Percentiles rank a stretch among this genome's conserved stretches.
Evolutionary conservation across 2,797 vertebrate genomes (phyloP).

Genomic region (Danionella dracula): DNA sequence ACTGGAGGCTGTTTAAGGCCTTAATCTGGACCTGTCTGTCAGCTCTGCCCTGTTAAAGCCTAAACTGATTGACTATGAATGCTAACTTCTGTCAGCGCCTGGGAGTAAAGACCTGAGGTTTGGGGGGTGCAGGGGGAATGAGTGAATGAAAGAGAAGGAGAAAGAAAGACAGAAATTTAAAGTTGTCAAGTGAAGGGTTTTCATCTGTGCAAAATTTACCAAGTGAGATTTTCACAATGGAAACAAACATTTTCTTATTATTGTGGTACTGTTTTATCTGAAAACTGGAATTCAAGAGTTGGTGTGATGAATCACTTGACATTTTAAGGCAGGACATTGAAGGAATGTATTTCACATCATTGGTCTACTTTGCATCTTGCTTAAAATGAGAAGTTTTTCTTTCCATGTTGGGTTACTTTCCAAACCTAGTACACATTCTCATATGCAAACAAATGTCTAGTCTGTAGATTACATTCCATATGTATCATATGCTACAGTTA

Average conservation of each 20-base stretch:
- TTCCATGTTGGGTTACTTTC: background rate
- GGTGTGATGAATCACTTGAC: constrained; percentile 16
- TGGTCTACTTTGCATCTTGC: constrained; percentile 9
- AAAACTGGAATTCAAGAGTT: constrained; percentile 27
- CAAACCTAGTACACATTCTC: constrained; percentile 12
- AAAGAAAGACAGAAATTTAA: constrained; percentile 11
- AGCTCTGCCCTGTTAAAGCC: constrained; percentile 73
- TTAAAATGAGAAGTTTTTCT: constrained; percentile 21
- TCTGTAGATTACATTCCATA: constrained; percentile 4
- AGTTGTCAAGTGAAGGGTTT: constrained; percentile 17
- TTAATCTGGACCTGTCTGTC: constrained; percentile 77
- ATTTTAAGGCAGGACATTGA: constrained; percentile 36
- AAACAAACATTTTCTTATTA: background rate
- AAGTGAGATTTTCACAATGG: background rate
- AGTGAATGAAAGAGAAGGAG: constrained; percentile 43
- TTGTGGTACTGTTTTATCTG: constrained; percentile 5
- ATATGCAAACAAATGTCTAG: background rate
- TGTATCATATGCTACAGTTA: background rate
- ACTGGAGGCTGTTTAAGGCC: constrained; percentile 69
- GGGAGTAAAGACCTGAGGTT: constrained; percentile 57
- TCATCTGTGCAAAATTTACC: constrained; percentile 16
- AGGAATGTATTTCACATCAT: constrained; percentile 33
- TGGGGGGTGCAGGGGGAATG: constrained; percentile 44
- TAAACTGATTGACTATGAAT: constrained; percentile 68
- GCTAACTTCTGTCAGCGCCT: constrained; percentile 73